Conservation (phyloP, 2,888 invertebrate genomes). For the Pinctada fucata region DNA sequence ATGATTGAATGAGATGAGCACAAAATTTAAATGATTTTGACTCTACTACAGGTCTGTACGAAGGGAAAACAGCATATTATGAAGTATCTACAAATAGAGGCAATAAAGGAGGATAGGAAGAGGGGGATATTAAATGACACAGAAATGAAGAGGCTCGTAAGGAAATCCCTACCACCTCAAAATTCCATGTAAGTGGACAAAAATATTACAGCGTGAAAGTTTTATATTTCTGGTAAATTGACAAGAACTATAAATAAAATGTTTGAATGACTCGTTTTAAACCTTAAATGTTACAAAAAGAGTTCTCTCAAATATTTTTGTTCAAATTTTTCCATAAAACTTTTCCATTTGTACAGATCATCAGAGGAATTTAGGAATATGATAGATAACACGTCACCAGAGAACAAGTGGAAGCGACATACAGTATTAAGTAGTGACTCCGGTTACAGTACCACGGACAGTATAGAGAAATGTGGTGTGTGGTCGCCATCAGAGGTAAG, state of each 20-base stretch:
- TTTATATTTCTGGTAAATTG: not conserved
- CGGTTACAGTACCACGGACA: slow-evolving; percentile 91
- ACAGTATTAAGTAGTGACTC: slow-evolving; percentile 85
- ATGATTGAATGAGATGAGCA: too few species aligned
- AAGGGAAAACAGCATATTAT: slow-evolving; percentile 96
- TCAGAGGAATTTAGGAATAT: slow-evolving; percentile 72
- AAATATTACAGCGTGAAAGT: not conserved
- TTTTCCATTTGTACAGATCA: slow-evolving; percentile 53
- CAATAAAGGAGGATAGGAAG: slow-evolving; percentile 83
- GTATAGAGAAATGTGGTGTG: slow-evolving; percentile 77
- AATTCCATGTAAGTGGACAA: slow-evolving; percentile 57
- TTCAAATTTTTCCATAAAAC: too few species aligned
- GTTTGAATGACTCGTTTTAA: too few species aligned
- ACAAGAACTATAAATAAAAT: too few species aligned
- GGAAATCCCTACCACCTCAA: slow-evolving; percentile 69
- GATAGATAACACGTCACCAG: slow-evolving; percentile 61
- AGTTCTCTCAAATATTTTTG: too few species aligned
- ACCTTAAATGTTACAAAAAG: too few species aligned
- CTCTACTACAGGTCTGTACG: slow-evolving; percentile 85
- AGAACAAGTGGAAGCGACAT: slow-evolving; percentile 81
- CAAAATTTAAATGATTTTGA: too few species aligned
- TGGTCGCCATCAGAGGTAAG: slow-evolving; percentile 74
- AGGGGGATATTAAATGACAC: slow-evolving; percentile 71
- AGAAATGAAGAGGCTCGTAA: slow-evolving; percentile 68
- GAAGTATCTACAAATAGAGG: slow-evolving; percentile 94